These are phyloP conservation scores for Eleginops maclovinus DNA, from an alignment of 2,113 vertebrate species.

Conservation along the genomic window DNA sequence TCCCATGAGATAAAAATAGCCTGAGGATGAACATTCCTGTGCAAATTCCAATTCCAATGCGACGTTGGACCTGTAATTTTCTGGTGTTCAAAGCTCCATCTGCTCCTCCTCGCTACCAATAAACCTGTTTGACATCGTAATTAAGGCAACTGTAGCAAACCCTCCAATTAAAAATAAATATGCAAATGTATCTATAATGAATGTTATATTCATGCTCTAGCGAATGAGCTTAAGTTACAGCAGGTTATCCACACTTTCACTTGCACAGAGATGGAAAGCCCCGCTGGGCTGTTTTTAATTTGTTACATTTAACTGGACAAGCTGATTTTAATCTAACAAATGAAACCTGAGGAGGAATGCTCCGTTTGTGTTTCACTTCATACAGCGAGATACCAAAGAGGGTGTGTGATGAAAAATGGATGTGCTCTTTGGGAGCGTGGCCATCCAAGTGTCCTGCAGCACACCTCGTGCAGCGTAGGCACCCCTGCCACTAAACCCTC, in stretches of 20 bases:
- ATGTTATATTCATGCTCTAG: slow-evolving; percentile 4
- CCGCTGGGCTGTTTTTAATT: slow-evolving; percentile 3
- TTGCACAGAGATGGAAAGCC: neutral
- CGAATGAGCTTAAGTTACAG: slow-evolving; percentile 6
- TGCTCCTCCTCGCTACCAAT: slow-evolving; percentile 34
- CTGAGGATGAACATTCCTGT: slow-evolving; percentile 46
- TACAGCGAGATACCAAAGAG: slow-evolving; percentile 69
- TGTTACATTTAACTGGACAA: slow-evolving; percentile 18
- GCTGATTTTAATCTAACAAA: slow-evolving; percentile 53
- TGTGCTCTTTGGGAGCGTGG: slow-evolving; percentile 67
- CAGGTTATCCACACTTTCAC: neutral
- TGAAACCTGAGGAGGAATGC: slow-evolving; percentile 56
- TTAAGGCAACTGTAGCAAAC: neutral
- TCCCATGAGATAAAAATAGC: slow-evolving; percentile 58
- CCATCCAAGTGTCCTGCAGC: slow-evolving; percentile 67
- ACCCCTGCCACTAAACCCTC: slow-evolving; percentile 49
- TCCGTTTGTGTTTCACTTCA: slow-evolving; percentile 53
- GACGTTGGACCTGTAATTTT: slow-evolving; percentile 37
- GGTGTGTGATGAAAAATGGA: slow-evolving; percentile 77
- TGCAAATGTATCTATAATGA: slow-evolving; percentile 1
- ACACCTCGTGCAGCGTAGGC: slow-evolving; percentile 62
- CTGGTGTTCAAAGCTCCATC: slow-evolving; percentile 36
- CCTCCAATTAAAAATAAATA: slow-evolving; percentile 9
- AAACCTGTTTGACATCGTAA: neutral
- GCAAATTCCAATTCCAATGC: neutral